Evolutionary conservation across 1,140 invertebrate genomes (phyloP), one percentile per base, ranked within the genome.

Genomic region (Procambarus clarkii): DNA sequence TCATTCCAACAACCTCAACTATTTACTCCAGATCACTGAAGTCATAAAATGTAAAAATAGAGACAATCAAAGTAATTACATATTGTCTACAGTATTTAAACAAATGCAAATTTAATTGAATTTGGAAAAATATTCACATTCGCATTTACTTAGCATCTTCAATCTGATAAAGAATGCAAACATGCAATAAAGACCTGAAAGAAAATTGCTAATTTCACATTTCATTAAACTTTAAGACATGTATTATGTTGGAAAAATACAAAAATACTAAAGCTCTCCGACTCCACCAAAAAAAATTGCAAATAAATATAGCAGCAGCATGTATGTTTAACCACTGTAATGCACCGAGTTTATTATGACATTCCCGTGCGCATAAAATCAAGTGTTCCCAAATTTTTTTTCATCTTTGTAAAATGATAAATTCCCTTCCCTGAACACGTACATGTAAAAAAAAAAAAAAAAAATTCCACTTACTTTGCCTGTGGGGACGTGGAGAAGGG

Each of bases 181-280:
- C 88, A 91, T 91, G 88, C 88, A 34, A 85, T 34, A 79, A 84
- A 85, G 48, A 91, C 88, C 88, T 91, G 88, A 7, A 91, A 91
- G 81, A 50, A 78, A 91, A 91, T 45, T 5, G n/a, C 48, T 79
- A 24, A 74, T 91, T 78, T 60, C 45, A 88, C 81, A 64, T 21
- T 46, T 77, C 3, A 11, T 7, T 81, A 71, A 58, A 88, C 54
- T 81, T 84, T 84, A 44, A 21, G 34, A 64, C 60, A 4, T 18
- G 71, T 9, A 8, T 24, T 24, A 74, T 74, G 24, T 34, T 34
- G 18, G 69, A 44, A 34, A 34, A 24, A 74, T 34, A 74, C 69
- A 74, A 34, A 11, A 7, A 74, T 74, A 74, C 69, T 74, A 74
- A 3, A 74, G 69, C 69, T 74, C 24, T 13, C 50, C 0, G 8